phyloP scores from a whole-genome alignment of 1,140 invertebrate species.

The Drosophila rhopaloa region DNA sequence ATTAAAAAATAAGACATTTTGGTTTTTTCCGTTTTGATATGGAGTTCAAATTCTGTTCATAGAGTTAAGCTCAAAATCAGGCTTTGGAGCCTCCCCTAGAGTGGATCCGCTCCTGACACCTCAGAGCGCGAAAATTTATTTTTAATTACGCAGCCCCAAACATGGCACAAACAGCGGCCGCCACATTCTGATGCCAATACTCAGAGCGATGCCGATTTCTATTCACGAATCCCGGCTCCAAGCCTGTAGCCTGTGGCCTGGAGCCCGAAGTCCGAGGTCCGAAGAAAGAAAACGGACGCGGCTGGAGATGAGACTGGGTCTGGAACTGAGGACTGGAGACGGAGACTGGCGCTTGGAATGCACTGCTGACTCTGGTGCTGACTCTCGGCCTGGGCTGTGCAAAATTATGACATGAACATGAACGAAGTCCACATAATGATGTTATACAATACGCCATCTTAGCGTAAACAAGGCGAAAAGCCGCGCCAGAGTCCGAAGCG shows the following conservation, averaged over 20 bases:
- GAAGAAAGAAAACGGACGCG: slow-evolving; percentile 24
- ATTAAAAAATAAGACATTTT: too few species aligned
- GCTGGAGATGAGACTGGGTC: slow-evolving; percentile 56
- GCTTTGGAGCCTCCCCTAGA: neutral
- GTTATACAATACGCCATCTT: slow-evolving; percentile 84
- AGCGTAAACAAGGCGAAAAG: slow-evolving; percentile 75
- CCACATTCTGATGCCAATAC: slow-evolving; percentile 70
- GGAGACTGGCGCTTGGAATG: slow-evolving; percentile 70
- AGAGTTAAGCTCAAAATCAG: neutral
- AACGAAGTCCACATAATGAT: slow-evolving; percentile 84
- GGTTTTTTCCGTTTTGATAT: too few species aligned
- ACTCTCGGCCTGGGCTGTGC: slow-evolving; percentile 50
- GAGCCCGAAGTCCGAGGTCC: slow-evolving; percentile 7
- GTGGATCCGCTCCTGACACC: slow-evolving; percentile 44
- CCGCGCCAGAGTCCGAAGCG: slow-evolving; percentile 49
- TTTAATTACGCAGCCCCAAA: slow-evolving; percentile 80
- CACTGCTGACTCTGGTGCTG: slow-evolving; percentile 39
- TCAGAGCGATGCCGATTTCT: slow-evolving; percentile 35
- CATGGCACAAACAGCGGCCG: slow-evolving; percentile 76
- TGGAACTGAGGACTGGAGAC: neutral
- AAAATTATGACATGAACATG: slow-evolving; percentile 84
- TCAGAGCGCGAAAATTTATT: slow-evolving; percentile 76
- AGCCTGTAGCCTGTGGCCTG: neutral
- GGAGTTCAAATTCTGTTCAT: too few species aligned
- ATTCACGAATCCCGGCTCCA: slow-evolving; percentile 6